Evolutionary conservation across 2,888 invertebrate genomes (phyloP).

Genomic region (Chrysodeixis includens): DNA sequence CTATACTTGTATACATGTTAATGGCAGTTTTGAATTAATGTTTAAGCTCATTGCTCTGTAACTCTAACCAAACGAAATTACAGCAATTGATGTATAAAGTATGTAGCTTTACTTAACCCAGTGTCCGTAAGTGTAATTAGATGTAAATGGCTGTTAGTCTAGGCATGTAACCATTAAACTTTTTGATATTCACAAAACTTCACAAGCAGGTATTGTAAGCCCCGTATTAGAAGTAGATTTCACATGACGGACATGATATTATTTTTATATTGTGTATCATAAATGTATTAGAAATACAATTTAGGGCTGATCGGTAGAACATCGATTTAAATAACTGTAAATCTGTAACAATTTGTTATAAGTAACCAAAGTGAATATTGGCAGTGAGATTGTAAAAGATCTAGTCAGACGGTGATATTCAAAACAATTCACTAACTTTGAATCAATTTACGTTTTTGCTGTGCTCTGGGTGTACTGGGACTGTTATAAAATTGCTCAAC

Average conservation of each 20-base stretch:
- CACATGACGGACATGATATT: constrained; percentile 24
- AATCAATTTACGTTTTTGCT: not conserved
- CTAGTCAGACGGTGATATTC: not conserved
- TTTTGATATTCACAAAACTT: not conserved
- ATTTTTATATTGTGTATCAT: constrained; percentile 11
- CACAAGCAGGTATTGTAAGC: not conserved
- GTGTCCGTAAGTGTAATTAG: constrained; percentile 15
- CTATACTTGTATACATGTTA: constrained; percentile 47
- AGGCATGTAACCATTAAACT: not conserved
- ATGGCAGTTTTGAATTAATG: constrained; percentile 47
- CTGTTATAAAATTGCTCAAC: constrained; percentile 17
- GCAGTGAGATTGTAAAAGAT: constrained; percentile 7
- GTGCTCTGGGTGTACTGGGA: not conserved
- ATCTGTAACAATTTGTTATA: not conserved
- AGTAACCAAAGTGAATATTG: not conserved
- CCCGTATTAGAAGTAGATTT: constrained; percentile 11
- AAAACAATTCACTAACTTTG: not conserved
- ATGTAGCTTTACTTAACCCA: constrained; percentile 15
- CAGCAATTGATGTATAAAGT: not conserved
- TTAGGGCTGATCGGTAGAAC: not conserved
- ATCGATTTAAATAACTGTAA: not conserved
- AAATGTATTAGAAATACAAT: not conserved
- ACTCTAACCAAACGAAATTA: not conserved
- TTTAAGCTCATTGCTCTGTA: not conserved
- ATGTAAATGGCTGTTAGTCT: constrained; percentile 1